Evolutionary conservation across 2,113 vertebrate species (phyloP).

Genomic region (Pristiophorus japonicus): DNA sequence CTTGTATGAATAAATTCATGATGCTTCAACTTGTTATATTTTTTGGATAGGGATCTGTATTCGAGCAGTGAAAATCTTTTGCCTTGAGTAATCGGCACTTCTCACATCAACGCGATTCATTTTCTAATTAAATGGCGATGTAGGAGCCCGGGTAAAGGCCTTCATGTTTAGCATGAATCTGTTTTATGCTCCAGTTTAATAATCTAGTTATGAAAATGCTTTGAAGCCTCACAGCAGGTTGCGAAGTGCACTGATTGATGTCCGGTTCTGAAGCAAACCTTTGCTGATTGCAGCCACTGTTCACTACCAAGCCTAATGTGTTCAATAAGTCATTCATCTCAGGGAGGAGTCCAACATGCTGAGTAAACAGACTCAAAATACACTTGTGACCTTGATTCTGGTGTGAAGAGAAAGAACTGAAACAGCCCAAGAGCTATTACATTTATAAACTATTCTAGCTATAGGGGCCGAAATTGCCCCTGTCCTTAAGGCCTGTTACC

Average conservation of each 20-base stretch:
- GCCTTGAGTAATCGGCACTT: neutral
- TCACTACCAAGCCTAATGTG: neutral
- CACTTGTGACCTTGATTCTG: neutral
- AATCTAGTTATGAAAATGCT: neutral
- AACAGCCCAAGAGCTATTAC: neutral
- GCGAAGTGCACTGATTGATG: neutral
- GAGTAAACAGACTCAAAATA: neutral
- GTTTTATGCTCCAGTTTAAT: constrained; percentile 15
- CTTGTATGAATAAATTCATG: neutral
- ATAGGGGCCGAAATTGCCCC: no score
- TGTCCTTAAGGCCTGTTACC: no score
- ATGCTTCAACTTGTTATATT: neutral
- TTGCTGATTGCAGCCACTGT: neutral
- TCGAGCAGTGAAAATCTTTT: neutral
- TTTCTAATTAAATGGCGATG: neutral
- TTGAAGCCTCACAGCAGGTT: constrained; percentile 9
- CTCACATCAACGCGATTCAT: neutral
- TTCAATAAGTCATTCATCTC: neutral
- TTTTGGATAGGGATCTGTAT: neutral
- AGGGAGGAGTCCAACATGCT: neutral
- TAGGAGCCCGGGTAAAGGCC: neutral
- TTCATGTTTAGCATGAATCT: constrained; percentile 11
- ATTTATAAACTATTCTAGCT: neutral
- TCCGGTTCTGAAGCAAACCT: neutral
- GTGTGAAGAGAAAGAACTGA: no score